phyloP scores from a whole-genome alignment of 2,888 invertebrate genomes.

The Caenorhabditis sp. region DNA sequence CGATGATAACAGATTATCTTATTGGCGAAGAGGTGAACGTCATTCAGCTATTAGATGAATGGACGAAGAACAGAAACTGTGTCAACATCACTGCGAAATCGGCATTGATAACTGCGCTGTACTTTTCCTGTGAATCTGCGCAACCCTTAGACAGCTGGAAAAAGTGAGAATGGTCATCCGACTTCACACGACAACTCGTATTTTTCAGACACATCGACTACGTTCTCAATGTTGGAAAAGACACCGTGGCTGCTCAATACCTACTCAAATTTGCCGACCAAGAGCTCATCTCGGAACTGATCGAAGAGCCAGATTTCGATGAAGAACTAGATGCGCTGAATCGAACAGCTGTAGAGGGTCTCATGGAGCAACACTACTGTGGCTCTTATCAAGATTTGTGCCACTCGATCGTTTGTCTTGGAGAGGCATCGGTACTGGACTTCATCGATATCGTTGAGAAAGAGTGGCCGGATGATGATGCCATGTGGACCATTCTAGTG shows the following conservation, averaged over 20 bases:
- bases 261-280: constrained; percentile 3
- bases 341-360: background rate
- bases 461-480: constrained; percentile 38
- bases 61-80: background rate
- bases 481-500: constrained; percentile 21
- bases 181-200: too few relatives aligned
- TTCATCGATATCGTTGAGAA: constrained; percentile 34
- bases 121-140: constrained; percentile 1
- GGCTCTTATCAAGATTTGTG: constrained; percentile 48
- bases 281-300: background rate
- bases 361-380: constrained; percentile 29
- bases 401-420: constrained; percentile 36
- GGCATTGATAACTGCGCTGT: constrained; percentile 28
- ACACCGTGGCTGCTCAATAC: constrained; percentile 12
- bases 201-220: constrained; percentile 4
- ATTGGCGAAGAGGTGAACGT: constrained; percentile 21
- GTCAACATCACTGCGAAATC: constrained; percentile 20
- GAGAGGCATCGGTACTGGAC: constrained; percentile 25
- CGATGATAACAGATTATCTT: constrained; percentile 32
- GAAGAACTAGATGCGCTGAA: constrained; percentile 13
- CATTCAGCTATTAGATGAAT: constrained; percentile 8
- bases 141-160: background rate
- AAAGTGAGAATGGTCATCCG: constrained; percentile 2
- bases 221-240: background rate
- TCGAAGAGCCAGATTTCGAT: constrained; percentile 12